Percentiles rank a stretch among this genome's conserved stretches.
Evolutionary conservation across 2,113 vertebrate species (phyloP).

Genomic region (Scophthalmus maximus): DNA sequence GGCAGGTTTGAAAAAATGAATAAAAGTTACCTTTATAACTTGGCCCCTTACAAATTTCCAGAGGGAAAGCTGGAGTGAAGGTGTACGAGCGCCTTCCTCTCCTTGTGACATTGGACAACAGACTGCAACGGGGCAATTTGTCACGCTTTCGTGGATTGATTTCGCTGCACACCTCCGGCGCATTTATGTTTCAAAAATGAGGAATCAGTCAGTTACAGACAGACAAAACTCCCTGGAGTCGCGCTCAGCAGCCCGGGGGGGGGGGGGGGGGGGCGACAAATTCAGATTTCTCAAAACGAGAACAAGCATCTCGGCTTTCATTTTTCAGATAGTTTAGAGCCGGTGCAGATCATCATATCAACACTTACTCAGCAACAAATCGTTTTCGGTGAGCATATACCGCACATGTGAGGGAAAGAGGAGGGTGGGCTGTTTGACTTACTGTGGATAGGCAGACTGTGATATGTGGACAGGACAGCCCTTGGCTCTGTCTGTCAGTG

Average conservation of each 20-base stretch:
- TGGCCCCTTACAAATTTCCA: neutral
- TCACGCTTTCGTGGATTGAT: slow-evolving; percentile 37
- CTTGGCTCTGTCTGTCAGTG: slow-evolving; percentile 69
- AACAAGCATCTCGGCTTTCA: slow-evolving; percentile 3
- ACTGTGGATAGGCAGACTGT: slow-evolving; percentile 30
- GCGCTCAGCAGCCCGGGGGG: neutral
- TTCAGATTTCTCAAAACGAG: slow-evolving; percentile 40
- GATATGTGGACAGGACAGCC: no score
- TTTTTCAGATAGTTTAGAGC: slow-evolving; percentile 3
- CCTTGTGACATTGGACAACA: slow-evolving; percentile 22
- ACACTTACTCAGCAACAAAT: neutral
- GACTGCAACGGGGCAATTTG: slow-evolving; percentile 40
- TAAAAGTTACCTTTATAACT: neutral
- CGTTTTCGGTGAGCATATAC: slow-evolving; percentile 16
- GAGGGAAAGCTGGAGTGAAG: slow-evolving; percentile 19
- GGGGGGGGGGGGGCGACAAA: no score
- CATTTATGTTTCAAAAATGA: slow-evolving; percentile 46
- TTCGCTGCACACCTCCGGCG: slow-evolving; percentile 20
- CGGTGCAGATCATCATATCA: neutral
- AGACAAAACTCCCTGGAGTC: slow-evolving; percentile 23
- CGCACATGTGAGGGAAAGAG: slow-evolving; percentile 30
- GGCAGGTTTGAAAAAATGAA: slow-evolving; percentile 4
- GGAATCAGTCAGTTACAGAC: slow-evolving; percentile 35
- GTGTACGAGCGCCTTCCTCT: neutral
- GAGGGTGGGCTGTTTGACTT: slow-evolving; percentile 2